Evolutionary conservation across 2,888 invertebrate species (phyloP), one percentile per base, ranked within the genome.

Genomic region (Pardosa pseudoannulata): DNA sequence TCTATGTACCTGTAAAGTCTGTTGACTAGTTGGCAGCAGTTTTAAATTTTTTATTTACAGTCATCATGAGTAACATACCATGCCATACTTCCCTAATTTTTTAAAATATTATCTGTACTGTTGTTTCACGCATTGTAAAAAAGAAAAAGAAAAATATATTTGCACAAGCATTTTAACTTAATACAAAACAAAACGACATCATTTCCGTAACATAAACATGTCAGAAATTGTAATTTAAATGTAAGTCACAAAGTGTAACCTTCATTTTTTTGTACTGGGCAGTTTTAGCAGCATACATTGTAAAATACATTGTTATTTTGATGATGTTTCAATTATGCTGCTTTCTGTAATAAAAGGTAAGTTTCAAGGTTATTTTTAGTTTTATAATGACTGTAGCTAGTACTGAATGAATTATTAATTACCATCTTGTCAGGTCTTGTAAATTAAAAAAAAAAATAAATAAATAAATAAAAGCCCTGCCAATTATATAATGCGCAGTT

Each of bases 1-100:
- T 78, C 76, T 80, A 87, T 73, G 79, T 80, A 78, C 67, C 41
- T 87, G 87, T 87, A 81, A 65, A 87, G 87, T 87, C 68, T 79
- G 79, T 76, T 81, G 72, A 71, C 71, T 87, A 81, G 80, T 81
- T 81, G 76, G 72, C 87, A 76, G 72, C 83, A 83, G 67, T 81
- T 81, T 79, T 79, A 39, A 65, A 64, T 73, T 62, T 71, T 29
- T 76, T 50, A 65, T 76, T 62, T 71, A 64, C 64, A 72, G 32
- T 73, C 80, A 79, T 72, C 64, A 72, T 80, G 31, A 73, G 56
- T 73, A 80, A 73, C 65, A 62, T 75, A 72, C 75, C 41, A 71
- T 71, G 67, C 50, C 67, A 70, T 81, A 81, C 39, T 31, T 79
- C 71, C 29, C 19, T 56, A 41, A 41, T 68, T 81, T 74, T 79